A percentile compares a stretch with the other conserved stretches of the same genome.
phyloP scores from a whole-genome alignment of 2,888 invertebrate species.

The Rotaria socialis region DNA sequence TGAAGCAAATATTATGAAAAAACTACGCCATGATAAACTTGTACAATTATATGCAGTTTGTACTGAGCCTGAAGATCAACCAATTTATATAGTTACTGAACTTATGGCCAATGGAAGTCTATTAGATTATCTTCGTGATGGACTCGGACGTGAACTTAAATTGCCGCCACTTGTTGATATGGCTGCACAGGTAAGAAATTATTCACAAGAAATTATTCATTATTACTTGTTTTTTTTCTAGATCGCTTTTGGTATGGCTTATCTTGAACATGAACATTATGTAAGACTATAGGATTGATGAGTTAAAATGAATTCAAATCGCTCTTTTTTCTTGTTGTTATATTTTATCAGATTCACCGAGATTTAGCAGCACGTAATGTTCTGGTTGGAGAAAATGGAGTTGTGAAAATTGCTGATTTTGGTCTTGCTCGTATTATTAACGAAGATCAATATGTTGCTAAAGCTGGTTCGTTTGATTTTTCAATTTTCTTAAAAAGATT shows the following conservation, averaged over 20 bases:
- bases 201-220: not conserved
- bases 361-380: slow-evolving; percentile 91
- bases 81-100: slow-evolving; percentile 98
- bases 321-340: slow-evolving; percentile 52
- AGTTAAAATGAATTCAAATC: not conserved
- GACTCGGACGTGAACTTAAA: slow-evolving; percentile 74
- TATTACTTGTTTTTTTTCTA: slow-evolving; percentile 80
- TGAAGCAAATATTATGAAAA: slow-evolving; percentile 99
- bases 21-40: slow-evolving; percentile 96
- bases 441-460: slow-evolving; percentile 84
- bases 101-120: slow-evolving; percentile 98
- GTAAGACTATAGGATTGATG: not conserved
- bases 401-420: slow-evolving; percentile 98
- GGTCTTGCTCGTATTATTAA: slow-evolving; percentile 83
- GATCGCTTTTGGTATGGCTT: slow-evolving; percentile 97
- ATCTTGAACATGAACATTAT: slow-evolving; percentile 95
- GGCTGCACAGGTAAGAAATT: slow-evolving; percentile 75
- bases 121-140: slow-evolving; percentile 84
- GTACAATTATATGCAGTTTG: slow-evolving; percentile 94
- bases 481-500: too few species aligned
- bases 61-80: slow-evolving; percentile 96
- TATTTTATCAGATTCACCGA: slow-evolving; percentile 84
- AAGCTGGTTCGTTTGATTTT: slow-evolving; percentile 64
- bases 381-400: slow-evolving; percentile 89
- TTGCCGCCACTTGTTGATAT: slow-evolving; percentile 83